Evolutionary conservation across 2,888 invertebrate genomes (phyloP).

Genomic region (Acleris holmiana): DNA sequence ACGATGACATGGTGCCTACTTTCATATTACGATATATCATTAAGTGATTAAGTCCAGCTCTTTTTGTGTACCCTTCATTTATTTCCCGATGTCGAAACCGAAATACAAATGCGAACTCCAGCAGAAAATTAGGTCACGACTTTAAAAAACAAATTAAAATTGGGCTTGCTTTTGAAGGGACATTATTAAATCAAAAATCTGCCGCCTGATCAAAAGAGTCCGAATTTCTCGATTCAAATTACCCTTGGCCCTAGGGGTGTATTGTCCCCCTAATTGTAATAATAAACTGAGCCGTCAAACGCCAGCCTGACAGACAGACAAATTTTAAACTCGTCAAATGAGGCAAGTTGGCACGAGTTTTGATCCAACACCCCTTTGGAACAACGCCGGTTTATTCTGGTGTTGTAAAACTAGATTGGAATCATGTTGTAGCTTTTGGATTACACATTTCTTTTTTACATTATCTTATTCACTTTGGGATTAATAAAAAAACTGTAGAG

Average conservation of each 20-base stretch:
- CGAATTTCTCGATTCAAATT: conserved; percentile 12
- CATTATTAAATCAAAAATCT: conserved; percentile 21
- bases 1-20: too few relatives aligned
- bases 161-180: conserved; percentile 17
- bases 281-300: conserved; percentile 17
- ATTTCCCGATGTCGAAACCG: not conserved
- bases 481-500: too few relatives aligned
- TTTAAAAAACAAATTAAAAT: conserved; percentile 9
- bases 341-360: conserved; percentile 12
- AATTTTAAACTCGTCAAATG: conserved; percentile 46
- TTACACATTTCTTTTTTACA: too few relatives aligned
- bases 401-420: not conserved
- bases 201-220: conserved; percentile 8
- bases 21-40: too few relatives aligned
- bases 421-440: not conserved
- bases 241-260: not conserved
- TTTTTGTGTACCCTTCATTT: not conserved
- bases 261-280: conserved; percentile 17
- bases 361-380: conserved; percentile 33
- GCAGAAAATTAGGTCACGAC: conserved; percentile 7
- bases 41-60: too few relatives aligned
- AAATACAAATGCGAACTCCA: not conserved
- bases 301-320: conserved; percentile 41
- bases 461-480: too few relatives aligned
- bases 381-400: conserved; percentile 41